Evolutionary conservation across 2,888 invertebrate species (phyloP), one percentile per base, ranked within the genome.

Genomic region (Argyresthia albistria): DNA sequence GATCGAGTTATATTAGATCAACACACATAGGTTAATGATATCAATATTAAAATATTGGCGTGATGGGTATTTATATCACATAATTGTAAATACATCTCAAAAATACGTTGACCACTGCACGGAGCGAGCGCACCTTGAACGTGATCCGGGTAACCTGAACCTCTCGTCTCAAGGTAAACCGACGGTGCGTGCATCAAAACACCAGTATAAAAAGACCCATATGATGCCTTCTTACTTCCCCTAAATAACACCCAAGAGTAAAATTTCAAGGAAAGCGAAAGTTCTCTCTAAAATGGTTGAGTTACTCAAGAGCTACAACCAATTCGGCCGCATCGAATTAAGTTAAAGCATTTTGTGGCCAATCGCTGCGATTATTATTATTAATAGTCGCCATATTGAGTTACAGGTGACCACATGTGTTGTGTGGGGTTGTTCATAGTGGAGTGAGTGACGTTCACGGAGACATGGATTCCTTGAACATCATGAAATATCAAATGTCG

Each of bases 71-170:
- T n/a, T 25, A 4, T 25, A 25, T 25, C 25, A 25, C 25, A 25
- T 25, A 25, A 25, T 25, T 4, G 25, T 25, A 25, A 25, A 25
- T 25, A 25, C 2, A 25, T 25, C 25, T 25, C 2, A 25, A 25
- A 25, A 25, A 25, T 25, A 25, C 25, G 60, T 58, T 62, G 63
- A 69, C 73, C 70, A 70, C 66, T 69, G 68, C 66, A 70, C 69
- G 68, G 73, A 64, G 64, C 68, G 60, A 69, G 66, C 66, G 73
- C 73, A 76, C 86, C 86, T 87, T 84, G 86, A 87, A 86, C 80
- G 81, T 82, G 86, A 84, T 83, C 80, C 66, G 74, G 77, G 86
- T 81, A 84, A 87, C 74, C 68, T 67, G 82, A 87, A 79, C 68
- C 77, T 76, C 70, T 65, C 70, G 71, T 72, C 73, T 81, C 84